Conservation (phyloP, 2,888 invertebrate species). For the Phortica okadai region DNA sequence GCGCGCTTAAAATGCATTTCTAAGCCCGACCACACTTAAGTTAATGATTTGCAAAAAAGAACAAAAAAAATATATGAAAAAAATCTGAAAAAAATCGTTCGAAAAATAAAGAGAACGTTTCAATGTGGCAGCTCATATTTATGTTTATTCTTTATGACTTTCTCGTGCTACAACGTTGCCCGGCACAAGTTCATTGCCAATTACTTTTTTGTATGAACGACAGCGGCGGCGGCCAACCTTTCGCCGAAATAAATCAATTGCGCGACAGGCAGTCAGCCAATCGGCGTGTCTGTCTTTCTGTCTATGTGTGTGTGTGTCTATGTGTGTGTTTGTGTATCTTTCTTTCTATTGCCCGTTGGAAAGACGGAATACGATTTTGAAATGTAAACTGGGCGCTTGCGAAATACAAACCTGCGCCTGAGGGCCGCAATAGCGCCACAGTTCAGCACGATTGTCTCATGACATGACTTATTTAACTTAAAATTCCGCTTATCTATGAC, state of each 20-base stretch:
- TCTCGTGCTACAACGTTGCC: slow-evolving; percentile 6
- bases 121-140: slow-evolving; percentile 9
- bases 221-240: not conserved
- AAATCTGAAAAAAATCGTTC: no score
- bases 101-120: not conserved
- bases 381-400: not conserved
- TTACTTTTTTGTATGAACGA: not conserved
- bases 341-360: no score
- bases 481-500: slow-evolving; percentile 56
- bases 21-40: not conserved
- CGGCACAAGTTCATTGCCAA: slow-evolving; percentile 16
- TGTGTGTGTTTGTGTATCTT: no score
- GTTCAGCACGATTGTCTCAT: slow-evolving; percentile 58
- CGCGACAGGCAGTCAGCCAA: not conserved
- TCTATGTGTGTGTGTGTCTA: not conserved
- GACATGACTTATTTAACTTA: slow-evolving; percentile 67
- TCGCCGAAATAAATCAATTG: slow-evolving; percentile 25
- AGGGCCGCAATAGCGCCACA: slow-evolving; percentile 48
- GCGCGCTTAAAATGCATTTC: not conserved
- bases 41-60: slow-evolving; percentile 15
- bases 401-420: slow-evolving; percentile 51
- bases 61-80: not conserved
- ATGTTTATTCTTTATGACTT: slow-evolving; percentile 15
- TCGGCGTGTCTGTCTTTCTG: not conserved
- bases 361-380: not conserved